These are phyloP conservation scores for Augochlora pura DNA, from an alignment of 1,140 invertebrate species.

Conservation along the genomic window DNA sequence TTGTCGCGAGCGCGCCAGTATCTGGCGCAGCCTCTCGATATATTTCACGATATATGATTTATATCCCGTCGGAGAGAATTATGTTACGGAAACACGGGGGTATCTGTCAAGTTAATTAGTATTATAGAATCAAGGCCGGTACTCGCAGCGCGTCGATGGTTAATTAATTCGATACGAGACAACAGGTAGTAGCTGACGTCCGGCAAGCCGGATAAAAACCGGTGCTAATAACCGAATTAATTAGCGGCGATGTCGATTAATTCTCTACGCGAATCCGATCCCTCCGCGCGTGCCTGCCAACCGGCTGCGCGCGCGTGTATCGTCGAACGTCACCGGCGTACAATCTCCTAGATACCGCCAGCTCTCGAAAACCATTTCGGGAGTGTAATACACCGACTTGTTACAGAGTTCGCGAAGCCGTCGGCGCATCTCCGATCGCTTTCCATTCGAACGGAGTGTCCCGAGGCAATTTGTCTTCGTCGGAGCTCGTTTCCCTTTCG, in stretches of 20 bases:
- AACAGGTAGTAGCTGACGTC: slow-evolving; percentile 21
- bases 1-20: not conserved
- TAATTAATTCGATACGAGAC: slow-evolving; percentile 39
- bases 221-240: slow-evolving; percentile 37
- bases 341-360: too few species aligned
- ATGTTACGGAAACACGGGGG: not conserved
- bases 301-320: not conserved
- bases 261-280: not conserved
- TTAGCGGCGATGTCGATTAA: slow-evolving; percentile 31
- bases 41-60: not conserved
- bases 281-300: not conserved
- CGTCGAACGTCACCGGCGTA: not conserved
- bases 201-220: slow-evolving; percentile 23
- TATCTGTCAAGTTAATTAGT: slow-evolving; percentile 23
- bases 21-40: not conserved
- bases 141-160: slow-evolving; percentile 17
- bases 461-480: too few species aligned
- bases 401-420: not conserved
- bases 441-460: not conserved
- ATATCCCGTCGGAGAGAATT: not conserved
- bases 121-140: slow-evolving; percentile 10
- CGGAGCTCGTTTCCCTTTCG: too few species aligned
- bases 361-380: too few species aligned
- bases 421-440: not conserved
- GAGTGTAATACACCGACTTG: not conserved